Percentiles rank a stretch among this genome's conserved stretches.
These are phyloP conservation scores for Pedionomus torquatus DNA, from an alignment of 2,113 vertebrate species.

Conservation along the genomic window DNA sequence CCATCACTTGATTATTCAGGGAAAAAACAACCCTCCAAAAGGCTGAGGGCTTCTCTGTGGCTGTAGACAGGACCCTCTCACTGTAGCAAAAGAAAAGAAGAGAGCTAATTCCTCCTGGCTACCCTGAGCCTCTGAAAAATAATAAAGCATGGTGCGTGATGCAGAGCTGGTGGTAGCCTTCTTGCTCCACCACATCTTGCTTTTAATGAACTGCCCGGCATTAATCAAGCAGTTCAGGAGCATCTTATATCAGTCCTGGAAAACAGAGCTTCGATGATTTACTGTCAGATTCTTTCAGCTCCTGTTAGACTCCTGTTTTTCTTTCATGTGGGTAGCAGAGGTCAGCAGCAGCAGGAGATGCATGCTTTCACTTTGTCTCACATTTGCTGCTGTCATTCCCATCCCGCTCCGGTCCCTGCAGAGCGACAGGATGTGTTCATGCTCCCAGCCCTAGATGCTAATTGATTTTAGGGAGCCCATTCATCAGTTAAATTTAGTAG, in stretches of 20 bases:
- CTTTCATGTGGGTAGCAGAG: conserved; percentile 84
- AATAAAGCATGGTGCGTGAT: background rate
- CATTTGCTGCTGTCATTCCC: conserved; percentile 92
- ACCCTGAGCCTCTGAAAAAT: background rate
- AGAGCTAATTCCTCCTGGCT: background rate
- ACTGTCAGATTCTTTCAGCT: conserved; percentile 76
- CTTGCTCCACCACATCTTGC: background rate
- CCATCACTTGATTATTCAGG: conserved; percentile 16
- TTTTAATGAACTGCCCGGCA: conserved; percentile 47
- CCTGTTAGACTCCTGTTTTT: conserved; percentile 75
- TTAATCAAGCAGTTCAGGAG: conserved; percentile 64
- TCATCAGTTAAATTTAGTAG: conserved; percentile 68
- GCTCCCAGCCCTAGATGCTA: conserved; percentile 72
- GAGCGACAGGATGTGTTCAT: conserved; percentile 78
- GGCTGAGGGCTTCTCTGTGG: background rate
- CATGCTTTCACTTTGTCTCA: conserved; percentile 52
- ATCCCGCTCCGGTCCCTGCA: background rate
- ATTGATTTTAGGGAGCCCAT: conserved; percentile 89
- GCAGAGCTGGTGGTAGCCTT: background rate
- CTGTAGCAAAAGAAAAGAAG: background rate
- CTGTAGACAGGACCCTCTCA: background rate
- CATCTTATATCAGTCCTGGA: conserved; percentile 17
- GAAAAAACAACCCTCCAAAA: background rate
- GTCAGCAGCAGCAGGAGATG: conserved; percentile 72
- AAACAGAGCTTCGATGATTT: conserved; percentile 80